Base-by-base conservation (phyloP, 2,888 invertebrate genomes). In the Rosalia funebris region DNA sequence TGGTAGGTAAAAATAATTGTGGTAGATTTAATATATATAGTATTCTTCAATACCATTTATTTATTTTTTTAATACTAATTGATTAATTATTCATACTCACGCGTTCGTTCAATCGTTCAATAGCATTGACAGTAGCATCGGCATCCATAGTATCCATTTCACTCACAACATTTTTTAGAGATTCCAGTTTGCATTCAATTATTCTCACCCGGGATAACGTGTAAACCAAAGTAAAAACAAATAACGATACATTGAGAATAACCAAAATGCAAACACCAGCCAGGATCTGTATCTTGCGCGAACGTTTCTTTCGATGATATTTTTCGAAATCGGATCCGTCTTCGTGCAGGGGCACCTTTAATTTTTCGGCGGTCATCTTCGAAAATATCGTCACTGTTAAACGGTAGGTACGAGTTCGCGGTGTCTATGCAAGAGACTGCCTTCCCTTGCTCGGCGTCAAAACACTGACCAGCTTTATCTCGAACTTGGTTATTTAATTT, bases 131-230 rank as follows among this genome's bases (percentile, higher is more conserved):
- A n/a, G n/a, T n/a, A n/a, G n/a, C n/a, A n/a, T n/a, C n/a, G n/a
- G n/a, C n/a, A n/a, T n/a, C n/a, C n/a, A n/a, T n/a, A n/a, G n/a
- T n/a, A n/a, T n/a, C n/a, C n/a, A n/a, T n/a, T n/a, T n/a, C n/a
- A n/a, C n/a, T n/a, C n/a, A n/a, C n/a, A n/a, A n/a, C n/a, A n/a
- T n/a, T n/a, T n/a, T n/a, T n/a, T n/a, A n/a, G n/a, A n/a, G n/a
- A n/a, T n/a, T n/a, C n/a, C n/a, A n/a, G n/a, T n/a, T 65, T 60
- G 20, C 54, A 52, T 55, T 65, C 65, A 37, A 65, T 44, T 9
- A 36, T 44, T 32, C 25, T 57, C 17, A 65, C 42, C 31, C 55
- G 25, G 5, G 47, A 20, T 36, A 65, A 20, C 12, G 56, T 55
- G 7, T 44, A 20, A n/a, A 54, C 53, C n/a, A n/a, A n/a, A 42